A percentile compares a stretch with the other conserved stretches of the same genome.
These are phyloP conservation scores for Achlya flavicornis DNA, from an alignment of 2,888 invertebrate genomes.

Conservation along the genomic window DNA sequence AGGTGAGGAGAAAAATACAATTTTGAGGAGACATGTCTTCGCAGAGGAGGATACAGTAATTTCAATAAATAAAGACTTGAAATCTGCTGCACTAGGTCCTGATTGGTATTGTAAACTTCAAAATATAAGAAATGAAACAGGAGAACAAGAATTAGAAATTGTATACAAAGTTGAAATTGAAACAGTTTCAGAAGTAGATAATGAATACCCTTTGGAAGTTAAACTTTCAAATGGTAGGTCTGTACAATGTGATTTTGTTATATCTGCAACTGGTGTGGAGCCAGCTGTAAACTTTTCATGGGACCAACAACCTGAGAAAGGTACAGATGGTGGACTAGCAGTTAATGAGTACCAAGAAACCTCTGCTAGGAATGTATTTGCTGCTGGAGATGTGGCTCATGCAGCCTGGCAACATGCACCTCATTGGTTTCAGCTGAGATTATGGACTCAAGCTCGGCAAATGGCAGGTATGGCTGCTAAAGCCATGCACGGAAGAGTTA, in stretches of 20 bases:
- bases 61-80: conserved; percentile 71
- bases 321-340: conserved; percentile 91
- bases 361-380: conserved; percentile 90
- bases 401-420: conserved; percentile 90
- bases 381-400: conserved; percentile 97
- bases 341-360: conserved; percentile 95
- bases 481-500: conserved; percentile 89
- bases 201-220: conserved; percentile 88
- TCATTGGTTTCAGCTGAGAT: conserved; percentile 97
- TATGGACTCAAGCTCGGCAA: conserved; percentile 99
- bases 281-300: conserved; percentile 86
- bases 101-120: conserved; percentile 94
- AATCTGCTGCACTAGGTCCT: conserved; percentile 97
- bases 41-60: conserved; percentile 79
- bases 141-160: conserved; percentile 82
- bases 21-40: conserved; percentile 87
- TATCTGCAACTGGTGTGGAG: conserved; percentile 97
- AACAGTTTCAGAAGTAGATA: conserved; percentile 61
- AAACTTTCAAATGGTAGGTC: conserved; percentile 88
- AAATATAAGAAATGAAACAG: conserved; percentile 80
- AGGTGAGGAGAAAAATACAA: conserved; percentile 45
- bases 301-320: conserved; percentile 77
- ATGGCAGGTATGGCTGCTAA: conserved; percentile 98
- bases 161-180: conserved; percentile 85
- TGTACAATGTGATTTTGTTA: conserved; percentile 93